Evolutionary conservation across 2,797 vertebrate species (phyloP).

Genomic region (Cryptoprocta ferox): DNA sequence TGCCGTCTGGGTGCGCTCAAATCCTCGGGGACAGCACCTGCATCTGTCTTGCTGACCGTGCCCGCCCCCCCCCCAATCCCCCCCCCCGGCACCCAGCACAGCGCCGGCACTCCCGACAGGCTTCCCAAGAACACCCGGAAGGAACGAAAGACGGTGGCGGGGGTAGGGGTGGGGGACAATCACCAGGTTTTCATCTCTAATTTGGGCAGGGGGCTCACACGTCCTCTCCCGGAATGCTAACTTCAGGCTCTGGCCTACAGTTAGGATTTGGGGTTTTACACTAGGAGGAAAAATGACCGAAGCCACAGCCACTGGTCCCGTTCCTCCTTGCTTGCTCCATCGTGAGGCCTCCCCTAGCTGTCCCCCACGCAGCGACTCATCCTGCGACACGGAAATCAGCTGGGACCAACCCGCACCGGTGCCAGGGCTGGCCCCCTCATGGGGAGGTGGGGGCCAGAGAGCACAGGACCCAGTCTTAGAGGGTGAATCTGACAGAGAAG

Average conservation of each 20-base stretch:
- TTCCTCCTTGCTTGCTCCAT: neutral
- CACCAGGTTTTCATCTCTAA: neutral
- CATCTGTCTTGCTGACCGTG: neutral
- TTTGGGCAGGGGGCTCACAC: neutral
- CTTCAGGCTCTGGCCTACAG: neutral
- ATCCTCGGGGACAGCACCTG: neutral
- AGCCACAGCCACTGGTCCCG: neutral
- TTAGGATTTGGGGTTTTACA: neutral
- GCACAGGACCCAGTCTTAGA: neutral
- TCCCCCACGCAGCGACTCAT: neutral
- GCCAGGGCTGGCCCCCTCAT: neutral
- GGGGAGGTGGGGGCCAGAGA: constrained; percentile 29
- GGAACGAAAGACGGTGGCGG: neutral
- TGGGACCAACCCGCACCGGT: neutral
- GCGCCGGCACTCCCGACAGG: neutral
- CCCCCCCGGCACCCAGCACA: neutral
- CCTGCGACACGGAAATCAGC: neutral
- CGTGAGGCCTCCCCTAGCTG: neutral
- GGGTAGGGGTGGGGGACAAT: neutral
- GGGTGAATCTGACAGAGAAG: neutral
- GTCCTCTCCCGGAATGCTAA: neutral
- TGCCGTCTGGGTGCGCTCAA: neutral
- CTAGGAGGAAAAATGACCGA: neutral
- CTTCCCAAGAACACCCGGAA: neutral
- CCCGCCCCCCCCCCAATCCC: too few relatives aligned